Conservation (phyloP, 2,888 invertebrate species). For the Diplolepis rosae region DNA sequence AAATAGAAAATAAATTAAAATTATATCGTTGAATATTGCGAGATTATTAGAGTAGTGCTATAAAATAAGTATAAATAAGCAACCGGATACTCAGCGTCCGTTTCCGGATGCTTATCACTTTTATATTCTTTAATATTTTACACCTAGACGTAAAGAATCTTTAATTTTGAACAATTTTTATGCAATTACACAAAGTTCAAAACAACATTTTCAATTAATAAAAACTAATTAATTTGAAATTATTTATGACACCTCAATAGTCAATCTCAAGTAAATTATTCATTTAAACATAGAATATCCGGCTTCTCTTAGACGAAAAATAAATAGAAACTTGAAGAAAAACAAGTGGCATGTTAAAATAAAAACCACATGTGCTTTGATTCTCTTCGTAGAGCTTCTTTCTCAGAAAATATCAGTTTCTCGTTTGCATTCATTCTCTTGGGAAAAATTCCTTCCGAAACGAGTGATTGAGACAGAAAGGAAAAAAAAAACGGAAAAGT, state of each 20-base stretch:
- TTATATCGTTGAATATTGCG: not conserved
- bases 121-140: too few relatives aligned
- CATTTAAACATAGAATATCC: not conserved
- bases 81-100: not conserved
- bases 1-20: not conserved
- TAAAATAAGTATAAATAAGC: too few relatives aligned
- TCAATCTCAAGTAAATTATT: not conserved
- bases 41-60: too few relatives aligned
- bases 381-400: slow-evolving; percentile 2
- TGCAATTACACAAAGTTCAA: too few relatives aligned
- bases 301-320: not conserved
- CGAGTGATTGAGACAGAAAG: not conserved
- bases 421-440: slow-evolving; percentile 39
- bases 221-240: not conserved
- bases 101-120: too few relatives aligned
- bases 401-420: slow-evolving; percentile 29
- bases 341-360: slow-evolving; percentile 65
- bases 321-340: slow-evolving; percentile 32
- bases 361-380: slow-evolving; percentile 34
- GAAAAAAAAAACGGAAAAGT: slow-evolving; percentile 30
- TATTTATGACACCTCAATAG: not conserved
- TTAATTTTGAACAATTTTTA: too few relatives aligned
- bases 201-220: too few relatives aligned
- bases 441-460: slow-evolving; percentile 41
- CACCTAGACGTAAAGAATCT: too few relatives aligned